phyloP scores from a whole-genome alignment of 2,113 vertebrate genomes.

The Anhinga rufa region DNA sequence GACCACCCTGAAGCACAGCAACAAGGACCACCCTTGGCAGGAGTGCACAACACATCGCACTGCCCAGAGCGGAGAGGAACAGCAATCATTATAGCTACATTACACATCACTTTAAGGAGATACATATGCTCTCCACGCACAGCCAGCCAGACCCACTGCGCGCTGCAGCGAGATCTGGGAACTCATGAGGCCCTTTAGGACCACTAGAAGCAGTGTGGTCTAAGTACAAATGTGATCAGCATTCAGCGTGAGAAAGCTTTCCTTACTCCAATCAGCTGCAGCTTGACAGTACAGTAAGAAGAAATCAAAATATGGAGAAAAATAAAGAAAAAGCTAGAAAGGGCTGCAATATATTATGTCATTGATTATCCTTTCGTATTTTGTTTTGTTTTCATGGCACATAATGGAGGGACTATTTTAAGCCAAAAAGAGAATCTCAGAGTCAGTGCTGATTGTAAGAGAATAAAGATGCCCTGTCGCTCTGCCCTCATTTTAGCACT shows the following conservation, averaged over 20 bases:
- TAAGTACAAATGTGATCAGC: background rate
- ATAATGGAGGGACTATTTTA: background rate
- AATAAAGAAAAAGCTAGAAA: background rate
- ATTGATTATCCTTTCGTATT: background rate
- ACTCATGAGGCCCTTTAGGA: background rate
- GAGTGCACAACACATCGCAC: rapidly evolving
- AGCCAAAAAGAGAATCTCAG: background rate
- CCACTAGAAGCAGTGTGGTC: background rate
- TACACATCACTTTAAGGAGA: background rate
- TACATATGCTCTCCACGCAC: background rate
- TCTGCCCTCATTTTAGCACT: background rate
- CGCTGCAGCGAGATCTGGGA: background rate
- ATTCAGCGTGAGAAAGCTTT: background rate
- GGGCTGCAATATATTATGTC: background rate
- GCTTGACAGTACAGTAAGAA: background rate
- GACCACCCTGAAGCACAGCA: background rate
- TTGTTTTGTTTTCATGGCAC: background rate
- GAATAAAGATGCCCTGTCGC: background rate
- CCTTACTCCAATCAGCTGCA: background rate
- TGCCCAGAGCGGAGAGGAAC: background rate
- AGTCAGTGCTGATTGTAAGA: background rate
- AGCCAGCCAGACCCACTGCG: background rate
- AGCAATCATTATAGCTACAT: background rate
- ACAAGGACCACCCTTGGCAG: background rate
- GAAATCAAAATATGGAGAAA: background rate